Percentiles rank a stretch among this genome's conserved stretches.
Evolutionary conservation across 1,140 invertebrate species (phyloP).

Genomic region (Mamestra configurata): DNA sequence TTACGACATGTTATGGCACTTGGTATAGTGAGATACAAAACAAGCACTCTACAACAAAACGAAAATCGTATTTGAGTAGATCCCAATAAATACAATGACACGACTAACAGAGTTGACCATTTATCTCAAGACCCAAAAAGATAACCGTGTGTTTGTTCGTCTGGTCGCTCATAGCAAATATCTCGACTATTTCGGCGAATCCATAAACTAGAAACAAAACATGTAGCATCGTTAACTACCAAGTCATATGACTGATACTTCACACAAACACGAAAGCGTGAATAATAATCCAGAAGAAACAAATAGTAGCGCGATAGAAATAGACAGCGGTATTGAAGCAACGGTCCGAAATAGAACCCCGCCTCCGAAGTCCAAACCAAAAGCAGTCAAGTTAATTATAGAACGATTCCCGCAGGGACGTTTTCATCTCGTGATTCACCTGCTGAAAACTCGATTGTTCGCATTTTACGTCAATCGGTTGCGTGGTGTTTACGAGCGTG

Average conservation of each 20-base stretch:
- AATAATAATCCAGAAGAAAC: slow-evolving; percentile 70
- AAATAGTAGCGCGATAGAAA: slow-evolving; percentile 75
- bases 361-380: slow-evolving; percentile 85
- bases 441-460: slow-evolving; percentile 86
- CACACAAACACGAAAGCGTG: slow-evolving; percentile 51
- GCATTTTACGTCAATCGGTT: slow-evolving; percentile 85
- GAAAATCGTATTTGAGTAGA: background rate
- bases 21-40: background rate
- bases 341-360: slow-evolving; percentile 83
- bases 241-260: slow-evolving; percentile 46
- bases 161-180: background rate
- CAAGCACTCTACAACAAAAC: background rate
- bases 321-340: slow-evolving; percentile 80
- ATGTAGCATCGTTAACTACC: slow-evolving; percentile 27
- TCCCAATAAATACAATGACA: too few species aligned
- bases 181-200: slow-evolving; percentile 19
- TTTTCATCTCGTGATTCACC: slow-evolving; percentile 86
- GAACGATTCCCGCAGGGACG: slow-evolving; percentile 78
- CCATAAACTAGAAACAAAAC: slow-evolving; percentile 28
- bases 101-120: background rate
- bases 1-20: slow-evolving; percentile 50
- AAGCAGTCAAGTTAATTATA: slow-evolving; percentile 86
- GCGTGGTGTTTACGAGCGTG: slow-evolving; percentile 84
- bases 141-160: background rate
- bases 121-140: background rate